These are phyloP conservation scores for Tanypteryx hageni DNA, from an alignment of 2,888 invertebrate species.

Conservation along the genomic window DNA sequence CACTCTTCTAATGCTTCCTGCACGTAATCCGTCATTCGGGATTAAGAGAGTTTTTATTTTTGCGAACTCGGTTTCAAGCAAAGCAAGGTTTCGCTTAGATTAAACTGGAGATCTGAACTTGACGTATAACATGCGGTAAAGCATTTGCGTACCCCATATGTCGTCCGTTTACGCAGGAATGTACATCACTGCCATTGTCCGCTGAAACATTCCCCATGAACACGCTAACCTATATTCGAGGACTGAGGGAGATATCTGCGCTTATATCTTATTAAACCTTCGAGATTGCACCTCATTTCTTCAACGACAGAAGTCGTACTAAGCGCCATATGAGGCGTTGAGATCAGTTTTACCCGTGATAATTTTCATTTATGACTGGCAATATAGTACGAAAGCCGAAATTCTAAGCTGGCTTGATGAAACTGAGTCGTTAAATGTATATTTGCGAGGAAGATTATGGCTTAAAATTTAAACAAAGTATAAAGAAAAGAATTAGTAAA, in stretches of 20 bases:
- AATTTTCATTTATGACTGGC: not conserved
- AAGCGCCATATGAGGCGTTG: not conserved
- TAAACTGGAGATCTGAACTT: not conserved
- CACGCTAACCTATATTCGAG: conserved; percentile 16
- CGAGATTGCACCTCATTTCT: not conserved
- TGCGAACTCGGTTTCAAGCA: too few relatives aligned
- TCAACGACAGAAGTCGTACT: not conserved
- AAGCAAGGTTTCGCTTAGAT: too few relatives aligned
- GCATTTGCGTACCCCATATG: not conserved
- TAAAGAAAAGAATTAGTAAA: too few relatives aligned
- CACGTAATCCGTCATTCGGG: too few relatives aligned
- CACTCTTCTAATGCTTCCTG: too few relatives aligned
- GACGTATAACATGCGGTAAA: not conserved
- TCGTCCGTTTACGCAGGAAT: not conserved
- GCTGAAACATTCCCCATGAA: not conserved
- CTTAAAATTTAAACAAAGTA: too few relatives aligned
- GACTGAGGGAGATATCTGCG: not conserved
- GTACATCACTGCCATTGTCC: not conserved
- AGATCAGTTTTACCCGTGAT: not conserved
- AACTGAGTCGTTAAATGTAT: too few relatives aligned
- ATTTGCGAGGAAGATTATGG: too few relatives aligned
- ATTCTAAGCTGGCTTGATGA: too few relatives aligned
- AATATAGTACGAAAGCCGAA: too few relatives aligned
- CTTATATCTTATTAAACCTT: not conserved
- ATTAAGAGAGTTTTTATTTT: too few relatives aligned